Evolutionary conservation across 2,113 vertebrate genomes (phyloP), one percentile per base, ranked within the genome.

Genomic region (rat (Rattus norvegicus)): DNA sequence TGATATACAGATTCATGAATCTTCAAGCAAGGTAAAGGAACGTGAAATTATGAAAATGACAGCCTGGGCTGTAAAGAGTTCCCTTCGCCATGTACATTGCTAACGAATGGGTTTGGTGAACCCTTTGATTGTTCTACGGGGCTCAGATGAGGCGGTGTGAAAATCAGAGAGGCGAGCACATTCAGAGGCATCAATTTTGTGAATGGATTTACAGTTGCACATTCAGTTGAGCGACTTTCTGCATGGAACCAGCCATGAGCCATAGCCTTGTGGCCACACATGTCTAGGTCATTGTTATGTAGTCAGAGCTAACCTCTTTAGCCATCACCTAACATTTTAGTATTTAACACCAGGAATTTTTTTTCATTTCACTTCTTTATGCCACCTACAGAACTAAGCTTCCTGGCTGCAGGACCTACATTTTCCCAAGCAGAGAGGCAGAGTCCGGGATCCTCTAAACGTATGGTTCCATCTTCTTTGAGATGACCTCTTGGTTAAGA

Each of bases 1-100:
- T 93, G 89, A 84, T 81, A 67, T 52, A 65, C 70, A 75, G 94
- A 75, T 90, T 92, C 75, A 84, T 83, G 70, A 87, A 69, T 75
- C 86, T 91, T 84, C 8, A 1, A 33, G 56, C 49, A 84, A 39
- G n/a, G 33, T 47, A 77, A 49, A 67, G 56, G 81, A 83, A 75
- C 22, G n/a, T 47, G 43, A 84, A 93, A 69, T 92, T 24, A 86
- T 61, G n/a, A 92, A 92, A 90, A 84, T 70, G 30, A 77, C 14
- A 36, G 43, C 70, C 65, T 79, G 14, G 67, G 70, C 73, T 17
- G 79, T 8, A 72, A 83, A 76, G 17, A 16, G 36, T 67, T 52
- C 19, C 24, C 5, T 47, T 33, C 19, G 43, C 61, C 8, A 2
- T 63, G n/a, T 69, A 39, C 77, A 63, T 59, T 65, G 73, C 61